These are phyloP conservation scores for Corythaixoides concolor DNA, from an alignment of 2,113 vertebrate genomes.

Conservation along the genomic window DNA sequence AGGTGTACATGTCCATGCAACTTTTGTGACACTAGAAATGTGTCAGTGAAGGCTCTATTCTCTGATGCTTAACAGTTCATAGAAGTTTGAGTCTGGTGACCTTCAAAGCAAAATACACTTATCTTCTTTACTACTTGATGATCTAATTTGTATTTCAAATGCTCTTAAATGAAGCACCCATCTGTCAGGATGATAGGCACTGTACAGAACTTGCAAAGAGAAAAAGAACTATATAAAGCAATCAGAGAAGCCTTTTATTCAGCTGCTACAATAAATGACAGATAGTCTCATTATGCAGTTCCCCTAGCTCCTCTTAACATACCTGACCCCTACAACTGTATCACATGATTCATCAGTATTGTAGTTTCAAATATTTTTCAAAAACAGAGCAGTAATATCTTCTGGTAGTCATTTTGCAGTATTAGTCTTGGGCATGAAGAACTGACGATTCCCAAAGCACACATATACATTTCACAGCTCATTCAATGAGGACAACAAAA, in stretches of 20 bases:
- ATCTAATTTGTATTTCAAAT: slow-evolving; percentile 60
- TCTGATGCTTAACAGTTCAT: background rate
- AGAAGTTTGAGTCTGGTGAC: background rate
- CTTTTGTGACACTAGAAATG: background rate
- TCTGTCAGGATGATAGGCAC: slow-evolving; percentile 57
- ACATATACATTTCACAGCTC: background rate
- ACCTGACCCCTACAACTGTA: slow-evolving; percentile 26
- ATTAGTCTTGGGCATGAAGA: background rate
- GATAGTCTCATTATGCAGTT: slow-evolving; percentile 45
- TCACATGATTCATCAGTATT: slow-evolving; percentile 2
- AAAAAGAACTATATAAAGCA: slow-evolving; percentile 50
- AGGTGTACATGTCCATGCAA: background rate
- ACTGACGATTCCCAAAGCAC: background rate
- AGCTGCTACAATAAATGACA: slow-evolving; percentile 35
- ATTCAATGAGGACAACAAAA: background rate
- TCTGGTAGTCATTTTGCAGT: background rate
- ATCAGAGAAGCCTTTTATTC: slow-evolving; percentile 53
- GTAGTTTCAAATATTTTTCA: background rate
- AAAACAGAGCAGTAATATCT: background rate
- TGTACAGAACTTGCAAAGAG: background rate
- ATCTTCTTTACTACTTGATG: slow-evolving; percentile 42
- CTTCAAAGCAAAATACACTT: slow-evolving; percentile 6
- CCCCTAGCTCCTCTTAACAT: slow-evolving; percentile 15
- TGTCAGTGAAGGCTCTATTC: background rate
- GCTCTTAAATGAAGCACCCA: slow-evolving; percentile 23